Percentiles rank a stretch among this genome's conserved stretches.
Conservation (phyloP, 2,113 vertebrate species). For the Halichoerus grypus region DNA sequence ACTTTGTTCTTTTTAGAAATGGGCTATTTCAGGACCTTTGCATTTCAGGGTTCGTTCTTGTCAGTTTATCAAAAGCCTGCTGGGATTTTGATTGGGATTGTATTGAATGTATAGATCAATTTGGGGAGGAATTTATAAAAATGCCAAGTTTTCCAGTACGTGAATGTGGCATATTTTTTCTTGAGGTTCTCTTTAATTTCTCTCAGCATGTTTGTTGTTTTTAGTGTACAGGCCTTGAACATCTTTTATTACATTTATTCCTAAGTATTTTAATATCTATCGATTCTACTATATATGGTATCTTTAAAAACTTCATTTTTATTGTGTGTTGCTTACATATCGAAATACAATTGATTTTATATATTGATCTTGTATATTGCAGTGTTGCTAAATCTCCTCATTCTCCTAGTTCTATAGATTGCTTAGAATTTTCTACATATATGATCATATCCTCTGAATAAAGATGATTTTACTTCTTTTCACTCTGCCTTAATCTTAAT, state of each 20-base stretch:
- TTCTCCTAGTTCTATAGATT: constrained; percentile 15
- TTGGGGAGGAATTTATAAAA: neutral
- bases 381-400: constrained; percentile 19
- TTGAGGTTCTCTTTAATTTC: neutral
- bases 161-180: neutral
- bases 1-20: constrained; percentile 33
- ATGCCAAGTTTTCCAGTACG: neutral
- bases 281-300: neutral
- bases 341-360: neutral
- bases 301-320: neutral
- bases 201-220: neutral
- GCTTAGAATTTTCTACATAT: neutral
- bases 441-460: neutral
- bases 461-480: neutral
- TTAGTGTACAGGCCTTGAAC: neutral
- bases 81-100: neutral
- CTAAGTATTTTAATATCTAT: neutral
- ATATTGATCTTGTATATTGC: neutral
- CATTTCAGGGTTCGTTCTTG: neutral
- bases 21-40: neutral
- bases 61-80: neutral
- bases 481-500: neutral
- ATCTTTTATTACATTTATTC: neutral
- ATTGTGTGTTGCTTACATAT: neutral
- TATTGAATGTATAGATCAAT: neutral